Percentiles rank a stretch among this genome's conserved stretches.
These are phyloP conservation scores for Diuraphis noxia DNA, from an alignment of 1,140 invertebrate genomes.

Conservation along the genomic window DNA sequence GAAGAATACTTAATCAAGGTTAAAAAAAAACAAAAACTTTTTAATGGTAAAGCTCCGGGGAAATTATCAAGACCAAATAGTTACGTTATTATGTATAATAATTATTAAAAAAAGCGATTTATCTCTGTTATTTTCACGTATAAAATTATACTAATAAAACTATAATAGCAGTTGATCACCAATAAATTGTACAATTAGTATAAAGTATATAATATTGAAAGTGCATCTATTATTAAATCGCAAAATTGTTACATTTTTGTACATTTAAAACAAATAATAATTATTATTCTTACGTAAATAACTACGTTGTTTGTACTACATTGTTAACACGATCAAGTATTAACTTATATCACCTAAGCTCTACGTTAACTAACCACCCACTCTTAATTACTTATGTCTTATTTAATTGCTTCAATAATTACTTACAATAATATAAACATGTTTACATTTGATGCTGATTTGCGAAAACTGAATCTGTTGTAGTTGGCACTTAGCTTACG, in stretches of 20 bases:
- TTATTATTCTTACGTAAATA: not conserved
- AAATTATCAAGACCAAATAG: not conserved
- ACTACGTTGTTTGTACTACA: not conserved
- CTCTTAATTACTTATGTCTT: not conserved
- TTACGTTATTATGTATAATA: not conserved
- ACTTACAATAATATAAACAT: not conserved
- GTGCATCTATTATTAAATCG: not conserved
- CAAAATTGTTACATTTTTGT: not conserved
- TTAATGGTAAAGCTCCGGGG: not conserved
- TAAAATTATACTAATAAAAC: not conserved
- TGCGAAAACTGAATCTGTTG: not conserved
- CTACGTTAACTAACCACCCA: not conserved
- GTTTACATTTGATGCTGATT: not conserved
- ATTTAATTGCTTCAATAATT: not conserved
- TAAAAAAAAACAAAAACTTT: not conserved
- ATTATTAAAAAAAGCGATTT: not conserved
- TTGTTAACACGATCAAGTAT: too few relatives aligned
- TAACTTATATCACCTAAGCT: not conserved
- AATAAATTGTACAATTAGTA: not conserved
- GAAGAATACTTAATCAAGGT: conserved; percentile 37
- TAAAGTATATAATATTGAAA: not conserved
- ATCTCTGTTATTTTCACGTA: not conserved
- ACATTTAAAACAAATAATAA: not conserved
- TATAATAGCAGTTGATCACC: not conserved
- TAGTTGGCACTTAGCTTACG: not conserved